Percentiles rank a stretch among this genome's conserved stretches.
phyloP scores from a whole-genome alignment of 2,797 vertebrate species.

The Sebastes oblongus region DNA sequence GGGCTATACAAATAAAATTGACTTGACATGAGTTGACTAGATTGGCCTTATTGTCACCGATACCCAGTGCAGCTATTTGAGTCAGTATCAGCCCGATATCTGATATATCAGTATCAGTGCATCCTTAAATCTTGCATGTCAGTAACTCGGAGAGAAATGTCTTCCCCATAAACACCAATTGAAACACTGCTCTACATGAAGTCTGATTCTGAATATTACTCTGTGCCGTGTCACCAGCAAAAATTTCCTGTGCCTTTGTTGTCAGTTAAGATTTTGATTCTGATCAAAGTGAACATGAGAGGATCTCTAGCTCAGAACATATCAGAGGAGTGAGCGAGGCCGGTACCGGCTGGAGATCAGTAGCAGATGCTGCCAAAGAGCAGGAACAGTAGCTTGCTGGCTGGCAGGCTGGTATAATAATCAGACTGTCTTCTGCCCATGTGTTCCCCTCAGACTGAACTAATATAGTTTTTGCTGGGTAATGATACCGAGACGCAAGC shows the following conservation, averaged over 20 bases:
- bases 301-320: slow-evolving; percentile 38
- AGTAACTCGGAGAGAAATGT: neutral
- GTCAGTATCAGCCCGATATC: too few relatives aligned
- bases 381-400: slow-evolving; percentile 50
- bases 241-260: slow-evolving; percentile 29
- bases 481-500: slow-evolving; percentile 77
- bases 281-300: slow-evolving; percentile 60
- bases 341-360: slow-evolving; percentile 59
- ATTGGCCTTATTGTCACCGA: too few relatives aligned
- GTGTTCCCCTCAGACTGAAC: slow-evolving; percentile 78
- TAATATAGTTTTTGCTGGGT: slow-evolving; percentile 81
- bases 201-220: slow-evolving; percentile 21
- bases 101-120: neutral
- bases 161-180: neutral
- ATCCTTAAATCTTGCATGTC: neutral
- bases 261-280: slow-evolving; percentile 51
- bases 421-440: slow-evolving; percentile 59
- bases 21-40: too few relatives aligned
- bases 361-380: slow-evolving; percentile 60
- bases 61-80: too few relatives aligned
- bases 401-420: slow-evolving; percentile 63
- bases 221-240: slow-evolving; percentile 24
- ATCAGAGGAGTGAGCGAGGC: slow-evolving; percentile 43
- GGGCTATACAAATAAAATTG: too few relatives aligned
- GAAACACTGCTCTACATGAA: slow-evolving; percentile 9